Evolutionary conservation across 1,140 invertebrate species (phyloP).

Genomic region (Myzus persicae): DNA sequence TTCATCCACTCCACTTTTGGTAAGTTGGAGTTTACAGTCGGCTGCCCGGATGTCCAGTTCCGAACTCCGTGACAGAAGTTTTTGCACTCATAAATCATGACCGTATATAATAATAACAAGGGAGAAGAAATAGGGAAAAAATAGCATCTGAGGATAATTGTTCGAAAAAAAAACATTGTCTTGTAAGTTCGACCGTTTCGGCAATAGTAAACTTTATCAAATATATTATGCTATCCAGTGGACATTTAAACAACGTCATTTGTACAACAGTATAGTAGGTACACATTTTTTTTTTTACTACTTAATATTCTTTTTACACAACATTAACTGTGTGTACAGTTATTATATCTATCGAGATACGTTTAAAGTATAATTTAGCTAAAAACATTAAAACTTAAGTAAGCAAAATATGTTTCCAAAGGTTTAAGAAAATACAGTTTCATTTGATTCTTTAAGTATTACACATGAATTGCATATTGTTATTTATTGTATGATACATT

Average conservation of each 20-base stretch:
- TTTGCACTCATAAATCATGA: constrained; percentile 42
- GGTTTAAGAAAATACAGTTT: neutral
- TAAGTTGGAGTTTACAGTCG: constrained; percentile 35
- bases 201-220: constrained; percentile 6
- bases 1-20: neutral
- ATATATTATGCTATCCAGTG: neutral
- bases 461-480: neutral
- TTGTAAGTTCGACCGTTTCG: neutral
- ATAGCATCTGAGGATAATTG: constrained; percentile 28
- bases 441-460: neutral
- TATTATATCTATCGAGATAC: neutral
- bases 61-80: constrained; percentile 43
- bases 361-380: neutral
- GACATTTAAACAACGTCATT: neutral
- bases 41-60: constrained; percentile 40
- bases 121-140: neutral
- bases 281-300: neutral
- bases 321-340: neutral
- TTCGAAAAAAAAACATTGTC: constrained; percentile 29
- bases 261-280: too few relatives aligned
- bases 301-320: neutral
- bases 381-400: neutral
- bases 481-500: too few relatives aligned
- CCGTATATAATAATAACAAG: constrained; percentile 18
- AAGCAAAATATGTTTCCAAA: neutral